Base-by-base conservation (phyloP, 2,113 vertebrate species). In the Brachyistius frenatus region DNA sequence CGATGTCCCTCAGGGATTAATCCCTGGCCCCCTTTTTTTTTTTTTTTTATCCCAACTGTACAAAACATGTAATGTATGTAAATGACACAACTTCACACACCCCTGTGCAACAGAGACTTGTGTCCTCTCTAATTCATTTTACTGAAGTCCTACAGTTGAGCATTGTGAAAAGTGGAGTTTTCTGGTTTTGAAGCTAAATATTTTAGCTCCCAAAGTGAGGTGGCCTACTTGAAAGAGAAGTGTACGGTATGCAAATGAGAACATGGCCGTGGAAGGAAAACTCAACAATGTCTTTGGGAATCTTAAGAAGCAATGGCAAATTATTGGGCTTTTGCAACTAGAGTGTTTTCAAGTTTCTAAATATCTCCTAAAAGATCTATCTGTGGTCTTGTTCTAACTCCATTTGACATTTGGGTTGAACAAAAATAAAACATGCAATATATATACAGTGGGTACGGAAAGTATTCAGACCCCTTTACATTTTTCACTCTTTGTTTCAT, bases 1-100 rank as follows among this genome's bases (percentile, higher is more conserved):
- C 14, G 52, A 73, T 3, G 55, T 85, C 69, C 73, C 78, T 63
- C 84, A 78, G 81, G 84, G 14, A 72, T 69, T 7, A 0, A 74
- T 82, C 61, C 66, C 16, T 4, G 56, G 23, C 54, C 78, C 75
- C 66, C 41, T 74, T 81, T 78, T 55, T 6, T 23, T 23, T 23
- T 23, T 23, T 23, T 44, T 13, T 13, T 6, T 2, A 70, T 86
- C 63, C 53, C 57, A 60, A 58, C 5, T 60, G 7, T 47, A 73
- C 11, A 58, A 31, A 60, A 5, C 56, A 2, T 60, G 41, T 60
- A 8, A 3, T 55, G 23, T 35, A 67, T 72, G 50, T 4, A 49
- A 31, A 66, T 1, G 54, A 65, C 41, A 30, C 37, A 10, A 46
- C 32, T 33, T 37, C 39, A 60, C 32, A 66, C 41, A 32, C 11